Base-by-base conservation (phyloP, 2,797 vertebrate species). In the Hirundo rustica region DNA sequence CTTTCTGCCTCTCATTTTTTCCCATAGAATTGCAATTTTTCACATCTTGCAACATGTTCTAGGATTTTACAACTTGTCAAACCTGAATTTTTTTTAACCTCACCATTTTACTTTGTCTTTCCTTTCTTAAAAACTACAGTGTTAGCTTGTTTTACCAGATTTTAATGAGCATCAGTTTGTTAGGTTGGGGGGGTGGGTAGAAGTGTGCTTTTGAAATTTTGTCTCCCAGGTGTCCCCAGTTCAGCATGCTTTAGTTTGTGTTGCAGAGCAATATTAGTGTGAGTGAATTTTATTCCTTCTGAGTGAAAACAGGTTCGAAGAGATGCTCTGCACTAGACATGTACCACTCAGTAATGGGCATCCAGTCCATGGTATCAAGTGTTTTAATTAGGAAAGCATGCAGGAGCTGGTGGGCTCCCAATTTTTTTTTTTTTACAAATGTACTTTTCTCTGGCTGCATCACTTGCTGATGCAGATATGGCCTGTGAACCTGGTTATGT, bases 191-290 rank as follows among this genome's bases (percentile, higher is more conserved):
- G 7, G 11, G 11, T 5, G 15, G 11, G 27, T 8, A 8, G 4
- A 12, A 84, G 11, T 5, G 9, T 75, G 26, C 42, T 62, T 90
- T 60, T 55, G 44, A 60, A 85, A 29, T 66, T 40, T 50, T 47
- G 13, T 51, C 60, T 87, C 22, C 34, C 13, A 14, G 1, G 16
- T 62, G 30, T 67, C 25, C 7, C 11, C 21, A 2, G 15, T 87
- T 74, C 14, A 57, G 8, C 8, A 2, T 26, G 14, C 34, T 45
- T 51, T 40, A 13, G 5, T 54, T 75, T 0, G 0, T 1, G 1
- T 48, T 71, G 40, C 53, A 73, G 45, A 67, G 44, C 23, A 64
- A 0, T 51, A 21, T 40, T 32, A 11, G 3, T 50, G 23, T 55
- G 51, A 72, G 8, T 25, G 29, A 27, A 27, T 82, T 68, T 64